These are phyloP conservation scores for Corella eumyota DNA, from an alignment of 23 tunicate species.

Conservation along the genomic window DNA sequence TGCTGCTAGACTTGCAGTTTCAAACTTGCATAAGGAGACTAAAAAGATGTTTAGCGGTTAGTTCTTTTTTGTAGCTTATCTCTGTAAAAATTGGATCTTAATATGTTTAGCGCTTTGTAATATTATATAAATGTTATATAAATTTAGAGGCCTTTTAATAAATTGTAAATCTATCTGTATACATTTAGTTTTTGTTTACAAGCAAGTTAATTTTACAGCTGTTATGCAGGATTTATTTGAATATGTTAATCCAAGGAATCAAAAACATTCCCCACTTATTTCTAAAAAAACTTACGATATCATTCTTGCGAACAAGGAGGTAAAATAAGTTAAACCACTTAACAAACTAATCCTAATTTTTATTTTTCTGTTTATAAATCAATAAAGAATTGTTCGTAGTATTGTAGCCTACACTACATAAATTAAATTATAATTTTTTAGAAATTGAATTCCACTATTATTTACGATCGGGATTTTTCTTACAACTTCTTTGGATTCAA, in stretches of 20 bases:
- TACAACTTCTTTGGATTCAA: conserved; percentile 98
- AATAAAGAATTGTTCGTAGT: neutral
- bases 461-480: conserved; percentile 94
- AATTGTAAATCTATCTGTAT: too few species aligned
- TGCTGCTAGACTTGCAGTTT: conserved; percentile 96
- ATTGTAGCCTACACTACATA: too few species aligned
- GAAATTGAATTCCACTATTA: conserved; percentile 81
- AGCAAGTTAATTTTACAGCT: conserved; percentile 14
- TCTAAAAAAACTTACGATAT: conserved; percentile 70
- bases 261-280: conserved; percentile 72
- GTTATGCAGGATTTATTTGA: conserved; percentile 79
- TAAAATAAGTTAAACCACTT: conserved; percentile 8
- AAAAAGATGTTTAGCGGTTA: conserved; percentile 81
- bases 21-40: conserved; percentile 98
- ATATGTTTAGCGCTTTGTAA: too few species aligned
- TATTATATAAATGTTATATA: too few species aligned
- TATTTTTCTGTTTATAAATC: neutral
- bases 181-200: neutral
- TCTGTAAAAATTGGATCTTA: too few species aligned
- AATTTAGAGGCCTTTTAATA: too few species aligned
- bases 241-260: conserved; percentile 77
- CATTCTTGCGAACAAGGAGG: conserved; percentile 78
- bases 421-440: too few species aligned
- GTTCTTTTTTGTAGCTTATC: neutral
- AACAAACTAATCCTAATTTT: neutral